Evolutionary conservation across 2,797 vertebrate genomes (phyloP), one percentile per base, ranked within the genome.

Genomic region (Leuciscus waleckii): DNA sequence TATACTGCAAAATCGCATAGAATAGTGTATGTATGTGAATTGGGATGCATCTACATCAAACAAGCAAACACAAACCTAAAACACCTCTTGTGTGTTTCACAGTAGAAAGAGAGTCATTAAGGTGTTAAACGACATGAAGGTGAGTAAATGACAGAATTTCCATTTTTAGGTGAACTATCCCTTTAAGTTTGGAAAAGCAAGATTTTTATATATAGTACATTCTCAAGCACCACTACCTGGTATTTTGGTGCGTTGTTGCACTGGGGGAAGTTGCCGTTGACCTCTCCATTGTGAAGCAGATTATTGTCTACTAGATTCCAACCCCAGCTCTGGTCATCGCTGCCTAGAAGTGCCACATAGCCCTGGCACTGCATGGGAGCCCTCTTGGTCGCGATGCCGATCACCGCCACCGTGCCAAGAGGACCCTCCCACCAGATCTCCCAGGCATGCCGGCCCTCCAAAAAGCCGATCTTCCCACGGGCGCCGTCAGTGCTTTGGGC

Each of bases 261-360:
- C 86, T 99, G 98, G 0, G 98, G 98, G 90, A 99, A 99, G 82
- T 97, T 99, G 81, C 98, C 98, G 16, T 97, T 99, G 90, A 99
- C 98, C 91, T 99, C 98, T n/a, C 98, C 98, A 0, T 99, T 99
- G 89, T 99, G 98, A 68, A 99, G 96, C 81, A 99, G 94, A 90
- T 99, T 99, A 95, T 99, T 99, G 95, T 99, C 98, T 82, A 99
- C 98, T 89, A 99, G 95, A 94, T 99, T 99, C 98, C 98, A 99
- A 89, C 98, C 98, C 98, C 98, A 99, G 92, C 98, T 99, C 94
- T 99, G 98, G 94, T 99, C 98, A 1, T 99, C 98, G 0, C 98
- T 99, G 69, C 98, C 98, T 90, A 99, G 93, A 86, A 99, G 94
- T 4, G 98, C 98, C 91, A 99, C 98, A 4, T 99, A 99, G n/a